phyloP scores from a whole-genome alignment of 2,113 vertebrate species.

The Pyxicephalus adspersus region DNA sequence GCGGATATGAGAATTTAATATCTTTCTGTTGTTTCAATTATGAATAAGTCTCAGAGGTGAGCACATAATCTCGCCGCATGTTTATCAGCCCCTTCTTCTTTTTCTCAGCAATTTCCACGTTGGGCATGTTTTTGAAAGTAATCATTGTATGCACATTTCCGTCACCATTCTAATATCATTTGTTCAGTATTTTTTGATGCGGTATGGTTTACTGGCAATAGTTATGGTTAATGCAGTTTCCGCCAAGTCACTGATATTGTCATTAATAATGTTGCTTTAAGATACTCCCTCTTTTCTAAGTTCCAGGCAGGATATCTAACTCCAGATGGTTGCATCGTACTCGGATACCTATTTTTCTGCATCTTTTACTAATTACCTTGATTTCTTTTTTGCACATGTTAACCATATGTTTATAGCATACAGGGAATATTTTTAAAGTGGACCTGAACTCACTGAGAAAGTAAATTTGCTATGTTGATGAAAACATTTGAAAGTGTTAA shows the following conservation, averaged over 20 bases:
- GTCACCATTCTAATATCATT: neutral
- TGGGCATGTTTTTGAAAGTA: neutral
- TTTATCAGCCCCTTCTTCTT: neutral
- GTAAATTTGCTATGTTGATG: too few species aligned
- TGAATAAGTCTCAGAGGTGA: neutral
- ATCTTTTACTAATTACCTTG: too few species aligned
- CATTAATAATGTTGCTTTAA: neutral
- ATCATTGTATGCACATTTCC: neutral
- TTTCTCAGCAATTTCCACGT: neutral
- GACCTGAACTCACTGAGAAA: too few species aligned
- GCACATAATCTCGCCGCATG: slow-evolving; percentile 1
- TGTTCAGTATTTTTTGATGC: neutral
- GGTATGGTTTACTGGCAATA: too few species aligned
- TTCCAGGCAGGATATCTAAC: too few species aligned
- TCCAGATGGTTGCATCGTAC: too few species aligned
- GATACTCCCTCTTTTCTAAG: neutral
- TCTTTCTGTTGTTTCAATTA: slow-evolving; percentile 39
- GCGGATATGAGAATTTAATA: slow-evolving; percentile 26
- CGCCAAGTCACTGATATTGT: neutral
- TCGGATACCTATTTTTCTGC: too few species aligned
- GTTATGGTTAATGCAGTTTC: neutral
- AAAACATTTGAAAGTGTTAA: too few species aligned
- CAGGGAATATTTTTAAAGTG: too few species aligned
- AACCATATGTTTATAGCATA: too few species aligned
- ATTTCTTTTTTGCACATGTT: too few species aligned